Conservation (phyloP, 2,888 invertebrate species). For the Zelleria hepariella region DNA sequence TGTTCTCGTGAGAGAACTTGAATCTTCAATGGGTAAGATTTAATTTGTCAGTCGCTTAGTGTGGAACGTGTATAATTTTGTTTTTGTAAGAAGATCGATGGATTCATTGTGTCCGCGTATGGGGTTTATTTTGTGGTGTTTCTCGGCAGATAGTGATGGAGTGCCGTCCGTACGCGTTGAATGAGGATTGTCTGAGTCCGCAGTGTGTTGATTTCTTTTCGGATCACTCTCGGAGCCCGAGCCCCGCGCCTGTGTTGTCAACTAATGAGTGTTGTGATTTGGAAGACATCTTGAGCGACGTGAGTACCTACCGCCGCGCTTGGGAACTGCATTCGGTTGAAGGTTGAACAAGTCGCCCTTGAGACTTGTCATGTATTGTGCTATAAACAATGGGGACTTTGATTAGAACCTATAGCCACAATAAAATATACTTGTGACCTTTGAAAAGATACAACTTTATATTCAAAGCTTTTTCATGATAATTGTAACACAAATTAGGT, state of each 20-base stretch:
- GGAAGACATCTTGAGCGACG: constrained; percentile 69
- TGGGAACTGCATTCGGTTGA: constrained; percentile 3
- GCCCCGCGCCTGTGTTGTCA: constrained; percentile 51
- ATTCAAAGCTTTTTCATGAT: too few relatives aligned
- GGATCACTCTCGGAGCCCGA: constrained; percentile 46
- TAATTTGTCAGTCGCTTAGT: constrained; percentile 3
- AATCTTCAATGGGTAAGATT: constrained; percentile 62
- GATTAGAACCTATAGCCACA: too few relatives aligned
- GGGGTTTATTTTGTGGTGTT: constrained; percentile 34
- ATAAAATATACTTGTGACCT: too few relatives aligned
- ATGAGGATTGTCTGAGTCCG: constrained; percentile 52
- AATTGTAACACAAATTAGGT: too few relatives aligned
- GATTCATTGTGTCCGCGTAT: constrained; percentile 9
- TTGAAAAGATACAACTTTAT: too few relatives aligned
- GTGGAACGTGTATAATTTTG: constrained; percentile 11
- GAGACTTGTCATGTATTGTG: background rate
- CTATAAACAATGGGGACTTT: background rate
- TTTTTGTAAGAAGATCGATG: constrained; percentile 16
- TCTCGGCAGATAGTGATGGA: constrained; percentile 65
- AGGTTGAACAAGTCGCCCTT: background rate
- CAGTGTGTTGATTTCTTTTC: constrained; percentile 49
- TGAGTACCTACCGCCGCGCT: constrained; percentile 29
- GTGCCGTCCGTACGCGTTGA: constrained; percentile 57
- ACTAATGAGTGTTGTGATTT: constrained; percentile 58
- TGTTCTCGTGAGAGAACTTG: constrained; percentile 67